phyloP scores from a whole-genome alignment of 2,113 vertebrate genomes.

The Phycodurus eques region DNA sequence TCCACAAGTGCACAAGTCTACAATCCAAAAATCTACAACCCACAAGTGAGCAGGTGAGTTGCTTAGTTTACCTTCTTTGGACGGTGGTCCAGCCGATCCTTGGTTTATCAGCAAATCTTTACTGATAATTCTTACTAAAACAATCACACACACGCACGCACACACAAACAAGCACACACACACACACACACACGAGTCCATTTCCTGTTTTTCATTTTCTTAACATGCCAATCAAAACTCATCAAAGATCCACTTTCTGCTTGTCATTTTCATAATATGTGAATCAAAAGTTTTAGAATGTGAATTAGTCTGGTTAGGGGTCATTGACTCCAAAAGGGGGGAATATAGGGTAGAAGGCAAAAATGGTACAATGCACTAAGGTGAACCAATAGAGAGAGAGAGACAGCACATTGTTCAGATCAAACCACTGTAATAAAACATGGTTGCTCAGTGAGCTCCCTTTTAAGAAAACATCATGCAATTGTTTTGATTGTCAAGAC shows the following conservation, averaged over 20 bases:
- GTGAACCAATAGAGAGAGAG: too few relatives aligned
- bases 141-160: conserved; percentile 39
- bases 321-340: too few relatives aligned
- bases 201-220: background rate
- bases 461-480: too few relatives aligned
- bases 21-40: background rate
- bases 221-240: too few relatives aligned
- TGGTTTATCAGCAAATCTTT: conserved; percentile 48
- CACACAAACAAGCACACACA: background rate
- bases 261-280: background rate
- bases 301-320: too few relatives aligned
- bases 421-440: too few relatives aligned
- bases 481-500: too few relatives aligned
- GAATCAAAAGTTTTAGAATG: background rate
- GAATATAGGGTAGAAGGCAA: too few relatives aligned
- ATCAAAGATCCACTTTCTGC: too few relatives aligned
- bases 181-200: conserved; percentile 40
- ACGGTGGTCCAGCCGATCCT: conserved; percentile 51
- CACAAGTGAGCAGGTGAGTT: conserved; percentile 4
- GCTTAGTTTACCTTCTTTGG: conserved; percentile 63
- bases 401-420: too few relatives aligned
- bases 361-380: too few relatives aligned
- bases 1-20: background rate
- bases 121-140: conserved; percentile 63
- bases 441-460: too few relatives aligned